These are phyloP conservation scores for Pelodiscus sinensis DNA, from an alignment of 2,113 vertebrate genomes.

Conservation along the genomic window DNA sequence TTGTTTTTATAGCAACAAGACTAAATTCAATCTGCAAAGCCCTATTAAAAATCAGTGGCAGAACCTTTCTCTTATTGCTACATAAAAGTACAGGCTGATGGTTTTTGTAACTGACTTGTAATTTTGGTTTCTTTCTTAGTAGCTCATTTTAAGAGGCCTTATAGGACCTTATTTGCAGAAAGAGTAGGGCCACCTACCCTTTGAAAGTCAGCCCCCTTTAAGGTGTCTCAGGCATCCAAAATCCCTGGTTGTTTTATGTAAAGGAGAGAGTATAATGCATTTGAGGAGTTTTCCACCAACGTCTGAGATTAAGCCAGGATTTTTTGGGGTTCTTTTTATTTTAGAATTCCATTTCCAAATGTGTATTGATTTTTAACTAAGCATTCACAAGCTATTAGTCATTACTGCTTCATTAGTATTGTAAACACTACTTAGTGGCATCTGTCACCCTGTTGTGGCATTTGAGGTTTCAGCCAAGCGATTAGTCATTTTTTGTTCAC, in stretches of 20 bases:
- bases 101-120: background rate
- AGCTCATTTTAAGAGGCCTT: background rate
- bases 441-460: slow-evolving; percentile 29
- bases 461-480: slow-evolving; percentile 24
- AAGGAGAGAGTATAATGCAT: background rate
- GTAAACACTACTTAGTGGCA: slow-evolving; percentile 41
- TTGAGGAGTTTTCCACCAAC: background rate
- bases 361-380: slow-evolving; percentile 40
- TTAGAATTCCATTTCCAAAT: slow-evolving; percentile 24
- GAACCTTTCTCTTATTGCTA: background rate
- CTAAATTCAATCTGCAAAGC: background rate
- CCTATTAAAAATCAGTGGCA: background rate
- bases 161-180: background rate
- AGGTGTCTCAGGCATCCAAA: background rate
- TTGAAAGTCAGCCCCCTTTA: background rate
- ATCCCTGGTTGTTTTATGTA: rapidly evolving
- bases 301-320: background rate
- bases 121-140: background rate
- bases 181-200: background rate
- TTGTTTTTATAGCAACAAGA: background rate
- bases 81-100: background rate
- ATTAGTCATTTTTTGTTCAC: slow-evolving; percentile 41
- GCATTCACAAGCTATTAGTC: slow-evolving; percentile 35
- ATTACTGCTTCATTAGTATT: slow-evolving; percentile 48
- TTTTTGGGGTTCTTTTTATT: background rate